Conservation (phyloP, 2,797 vertebrate species). For the Naso thynnoides region DNA sequence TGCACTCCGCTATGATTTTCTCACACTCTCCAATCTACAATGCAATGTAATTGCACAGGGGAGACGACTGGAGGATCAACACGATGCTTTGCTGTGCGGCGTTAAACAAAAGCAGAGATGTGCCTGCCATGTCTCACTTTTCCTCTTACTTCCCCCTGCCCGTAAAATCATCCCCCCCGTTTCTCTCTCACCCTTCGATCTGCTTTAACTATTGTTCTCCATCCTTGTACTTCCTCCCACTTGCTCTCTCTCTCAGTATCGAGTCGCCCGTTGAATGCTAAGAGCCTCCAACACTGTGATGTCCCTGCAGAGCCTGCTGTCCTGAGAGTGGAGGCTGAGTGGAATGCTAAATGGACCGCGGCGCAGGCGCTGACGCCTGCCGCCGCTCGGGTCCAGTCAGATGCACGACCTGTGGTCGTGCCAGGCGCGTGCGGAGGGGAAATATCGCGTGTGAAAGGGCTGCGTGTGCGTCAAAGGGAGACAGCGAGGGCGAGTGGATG, state of each 20-base stretch:
- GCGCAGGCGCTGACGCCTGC: constrained; percentile 24
- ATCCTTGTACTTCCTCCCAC: constrained; percentile 28
- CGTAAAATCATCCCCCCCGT: constrained; percentile 28
- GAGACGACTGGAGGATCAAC: constrained; percentile 13
- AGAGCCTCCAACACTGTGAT: constrained; percentile 69
- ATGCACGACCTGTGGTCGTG: constrained; percentile 20
- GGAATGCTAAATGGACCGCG: constrained; percentile 71
- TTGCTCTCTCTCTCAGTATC: constrained; percentile 24
- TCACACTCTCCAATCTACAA: constrained; percentile 35
- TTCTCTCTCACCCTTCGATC: constrained; percentile 36
- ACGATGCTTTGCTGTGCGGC: constrained; percentile 24
- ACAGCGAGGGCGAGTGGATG: constrained; percentile 23
- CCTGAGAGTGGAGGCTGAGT: constrained; percentile 64
- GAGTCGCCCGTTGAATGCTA: constrained; percentile 69
- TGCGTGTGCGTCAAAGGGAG: constrained; percentile 1
- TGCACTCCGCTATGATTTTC: constrained; percentile 34
- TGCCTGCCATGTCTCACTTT: constrained; percentile 20
- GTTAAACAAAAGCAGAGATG: constrained; percentile 42
- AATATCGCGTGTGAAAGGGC: constrained; percentile 27
- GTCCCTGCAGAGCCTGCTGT: constrained; percentile 71
- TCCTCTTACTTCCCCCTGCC: constrained; percentile 2
- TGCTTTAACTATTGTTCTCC: constrained; percentile 56
- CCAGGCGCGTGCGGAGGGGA: constrained; percentile 8
- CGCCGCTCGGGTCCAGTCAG: constrained; percentile 28
- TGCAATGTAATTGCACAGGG: constrained; percentile 30